phyloP scores from a whole-genome alignment of 2,797 vertebrate genomes.

The Xenops minutus region DNA sequence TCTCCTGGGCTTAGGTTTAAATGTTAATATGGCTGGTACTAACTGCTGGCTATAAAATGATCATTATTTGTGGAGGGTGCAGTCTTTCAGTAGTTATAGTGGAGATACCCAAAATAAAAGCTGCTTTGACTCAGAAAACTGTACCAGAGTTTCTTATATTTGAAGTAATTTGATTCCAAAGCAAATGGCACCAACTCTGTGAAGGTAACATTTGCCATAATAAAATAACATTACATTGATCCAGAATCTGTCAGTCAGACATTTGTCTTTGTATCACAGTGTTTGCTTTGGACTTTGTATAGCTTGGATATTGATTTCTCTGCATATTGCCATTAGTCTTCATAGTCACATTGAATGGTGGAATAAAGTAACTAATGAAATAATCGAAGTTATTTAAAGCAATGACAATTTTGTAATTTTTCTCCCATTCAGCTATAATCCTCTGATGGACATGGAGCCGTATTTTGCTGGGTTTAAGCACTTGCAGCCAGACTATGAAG shows the following conservation, averaged over 20 bases:
- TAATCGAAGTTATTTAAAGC: background rate
- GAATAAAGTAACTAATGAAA: background rate
- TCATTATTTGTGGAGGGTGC: background rate
- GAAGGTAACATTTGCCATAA: background rate
- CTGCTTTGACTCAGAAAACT: background rate
- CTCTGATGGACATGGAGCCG: constrained; percentile 83
- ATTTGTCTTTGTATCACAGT: background rate
- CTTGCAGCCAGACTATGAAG: constrained; percentile 77
- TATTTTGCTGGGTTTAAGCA: constrained; percentile 83
- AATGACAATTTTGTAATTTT: background rate
- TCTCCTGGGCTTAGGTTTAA: background rate
- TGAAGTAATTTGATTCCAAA: background rate
- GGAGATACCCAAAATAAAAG: background rate
- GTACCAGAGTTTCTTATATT: background rate
- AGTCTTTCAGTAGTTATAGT: background rate
- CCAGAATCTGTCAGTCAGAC: background rate
- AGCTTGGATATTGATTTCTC: background rate
- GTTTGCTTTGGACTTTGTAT: background rate
- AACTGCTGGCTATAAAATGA: background rate
- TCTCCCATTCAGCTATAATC: constrained; percentile 10
- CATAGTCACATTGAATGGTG: background rate
- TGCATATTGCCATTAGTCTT: background rate
- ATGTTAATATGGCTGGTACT: background rate
- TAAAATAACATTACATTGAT: background rate
- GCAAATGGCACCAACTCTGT: background rate